Percentiles rank a stretch among this genome's conserved stretches.
Evolutionary conservation across 2,113 vertebrate genomes (phyloP).

Genomic region (Seriola quinqueradiata): DNA sequence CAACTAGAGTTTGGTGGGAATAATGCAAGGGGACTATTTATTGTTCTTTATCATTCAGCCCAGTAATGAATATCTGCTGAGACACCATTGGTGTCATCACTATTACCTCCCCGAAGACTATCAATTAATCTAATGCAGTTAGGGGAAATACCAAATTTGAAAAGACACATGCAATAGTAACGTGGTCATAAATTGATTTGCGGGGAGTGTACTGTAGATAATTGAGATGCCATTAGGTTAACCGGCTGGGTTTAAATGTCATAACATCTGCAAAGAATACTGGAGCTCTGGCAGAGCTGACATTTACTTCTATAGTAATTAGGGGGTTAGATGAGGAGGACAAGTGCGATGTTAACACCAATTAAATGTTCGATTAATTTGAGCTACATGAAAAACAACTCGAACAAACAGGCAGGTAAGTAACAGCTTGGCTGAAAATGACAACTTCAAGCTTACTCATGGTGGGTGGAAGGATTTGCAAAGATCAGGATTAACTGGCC

Average conservation of each 20-base stretch:
- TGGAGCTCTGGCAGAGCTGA: constrained; percentile 53
- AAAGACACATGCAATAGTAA: constrained; percentile 20
- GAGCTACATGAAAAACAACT: background rate
- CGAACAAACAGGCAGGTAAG: background rate
- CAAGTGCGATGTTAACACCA: constrained; percentile 10
- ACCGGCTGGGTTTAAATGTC: constrained; percentile 71
- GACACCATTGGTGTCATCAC: background rate
- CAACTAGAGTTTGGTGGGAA: constrained; percentile 2
- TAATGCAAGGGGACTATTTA: background rate
- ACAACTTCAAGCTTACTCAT: background rate
- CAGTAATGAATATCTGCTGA: constrained; percentile 20
- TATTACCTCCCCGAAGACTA: background rate
- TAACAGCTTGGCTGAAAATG: background rate
- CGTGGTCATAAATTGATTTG: constrained; percentile 23
- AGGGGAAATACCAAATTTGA: constrained; percentile 18
- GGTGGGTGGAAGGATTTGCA: background rate
- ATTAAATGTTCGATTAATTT: constrained; percentile 20
- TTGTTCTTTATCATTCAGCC: background rate
- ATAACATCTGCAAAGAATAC: constrained; percentile 62
- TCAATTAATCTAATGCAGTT: background rate
- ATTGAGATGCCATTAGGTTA: constrained; percentile 57
- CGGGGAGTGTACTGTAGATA: constrained; percentile 39
- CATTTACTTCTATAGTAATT: constrained; percentile 72
- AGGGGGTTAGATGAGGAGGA: constrained; percentile 22
- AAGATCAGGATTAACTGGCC: constrained; percentile 13